phyloP scores from a whole-genome alignment of 2,797 vertebrate species.

The Phrynocephalus guinanensis region DNA sequence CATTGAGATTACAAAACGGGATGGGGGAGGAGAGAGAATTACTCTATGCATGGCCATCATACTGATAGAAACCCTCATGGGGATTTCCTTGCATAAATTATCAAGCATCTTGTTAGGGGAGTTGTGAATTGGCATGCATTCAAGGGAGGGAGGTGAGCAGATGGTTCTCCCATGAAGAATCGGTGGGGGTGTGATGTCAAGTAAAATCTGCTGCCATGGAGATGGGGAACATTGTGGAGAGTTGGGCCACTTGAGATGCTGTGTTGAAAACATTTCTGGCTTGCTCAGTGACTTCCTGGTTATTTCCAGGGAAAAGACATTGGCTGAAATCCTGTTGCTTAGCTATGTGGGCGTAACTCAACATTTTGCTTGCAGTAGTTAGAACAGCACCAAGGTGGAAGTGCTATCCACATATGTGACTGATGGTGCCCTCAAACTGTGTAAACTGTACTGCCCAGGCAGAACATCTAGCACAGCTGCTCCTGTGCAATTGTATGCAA shows the following conservation, averaged over 20 bases:
- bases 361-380: too few species aligned
- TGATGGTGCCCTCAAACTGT: too few species aligned
- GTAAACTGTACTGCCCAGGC: too few species aligned
- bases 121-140: constrained; percentile 39
- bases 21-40: background rate
- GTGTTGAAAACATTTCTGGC: background rate
- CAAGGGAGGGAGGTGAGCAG: constrained; percentile 35
- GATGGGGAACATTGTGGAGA: constrained; percentile 27
- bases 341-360: too few species aligned
- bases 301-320: background rate
- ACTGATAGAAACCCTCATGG: constrained; percentile 14
- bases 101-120: constrained; percentile 19
- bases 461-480: too few species aligned
- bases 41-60: background rate
- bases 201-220: constrained; percentile 34
- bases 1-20: accelerated
- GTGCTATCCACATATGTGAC: too few species aligned
- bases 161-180: background rate
- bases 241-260: background rate
- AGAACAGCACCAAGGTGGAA: too few species aligned
- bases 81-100: constrained; percentile 6
- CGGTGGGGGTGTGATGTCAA: constrained; percentile 35
- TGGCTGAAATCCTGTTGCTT: too few species aligned
- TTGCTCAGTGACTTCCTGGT: background rate
- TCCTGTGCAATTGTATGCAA: too few species aligned